Evolutionary conservation across 2,888 invertebrate genomes (phyloP), one percentile per base, ranked within the genome.

Genomic region (Autographa gamma): DNA sequence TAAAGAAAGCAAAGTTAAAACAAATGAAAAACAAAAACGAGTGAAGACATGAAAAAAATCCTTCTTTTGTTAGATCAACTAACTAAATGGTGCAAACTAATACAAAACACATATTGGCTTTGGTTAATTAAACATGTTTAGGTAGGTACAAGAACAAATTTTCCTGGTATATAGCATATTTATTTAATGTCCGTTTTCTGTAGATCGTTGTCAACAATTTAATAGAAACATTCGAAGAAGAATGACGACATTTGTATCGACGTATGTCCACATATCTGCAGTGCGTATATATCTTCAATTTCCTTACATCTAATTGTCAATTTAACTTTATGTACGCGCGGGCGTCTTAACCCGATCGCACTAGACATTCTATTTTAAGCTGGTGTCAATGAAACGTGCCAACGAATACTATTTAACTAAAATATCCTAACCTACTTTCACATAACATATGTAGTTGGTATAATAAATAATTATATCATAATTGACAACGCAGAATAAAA

Each of bases 341-440:
- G 82, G 83, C 77, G 83, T 85, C 77, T 77, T 82, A 86, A 87
- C 87, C 79, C 77, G 84, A 83, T 85, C 84, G 85, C 83, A 86
- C 87, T 85, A 87, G 86, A 79, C 80, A 84, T 86, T 91, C 92
- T 94, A 94, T 93, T 94, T 93, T 86, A 83, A 88, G 88, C 87
- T 85, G 85, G 79, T 88, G 88, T 90, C 92, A 91, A 91, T 90
- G 91, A 82, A 86, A 89, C 91, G 93, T 93, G 94, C 94, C 93
- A 93, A 92, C 89, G 88, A 86, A 86, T 85, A 84, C 74, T 83
- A 79, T 85, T 88, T 90, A 91, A 91, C 91, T 81, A 85, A 88
- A 89, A 89, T 88, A 90, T 89, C 85, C 82, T 91, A 90, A 90
- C 91, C 90, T 76, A 80, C 74, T 77, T 84, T 74, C 65, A 68